Evolutionary conservation across 2,797 vertebrate genomes (phyloP).

Genomic region (Scyliorhinus canicula): DNA sequence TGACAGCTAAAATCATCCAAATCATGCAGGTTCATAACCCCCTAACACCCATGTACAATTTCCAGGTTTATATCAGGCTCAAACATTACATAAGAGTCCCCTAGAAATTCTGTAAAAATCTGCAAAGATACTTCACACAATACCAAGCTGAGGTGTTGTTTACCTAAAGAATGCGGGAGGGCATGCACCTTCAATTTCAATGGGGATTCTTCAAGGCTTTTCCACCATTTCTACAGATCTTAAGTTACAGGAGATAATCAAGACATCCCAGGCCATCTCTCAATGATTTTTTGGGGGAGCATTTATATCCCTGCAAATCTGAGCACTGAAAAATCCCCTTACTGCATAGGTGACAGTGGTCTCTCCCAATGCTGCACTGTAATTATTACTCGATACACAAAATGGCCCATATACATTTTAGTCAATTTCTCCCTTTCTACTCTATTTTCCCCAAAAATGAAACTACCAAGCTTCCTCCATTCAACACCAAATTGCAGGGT

Average conservation of each 20-base stretch:
- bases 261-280: too few species aligned
- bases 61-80: neutral
- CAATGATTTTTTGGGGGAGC: neutral
- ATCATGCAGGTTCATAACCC: neutral
- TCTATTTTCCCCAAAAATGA: neutral
- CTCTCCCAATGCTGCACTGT: too few species aligned
- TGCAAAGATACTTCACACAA: neutral
- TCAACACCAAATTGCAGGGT: neutral
- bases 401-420: neutral
- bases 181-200: neutral
- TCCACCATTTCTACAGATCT: neutral
- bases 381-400: neutral
- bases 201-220: neutral
- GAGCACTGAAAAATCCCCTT: neutral
- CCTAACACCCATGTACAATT: neutral
- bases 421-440: neutral
- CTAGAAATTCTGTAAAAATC: neutral
- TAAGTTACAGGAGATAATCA: neutral
- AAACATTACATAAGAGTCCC: neutral
- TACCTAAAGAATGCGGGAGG: neutral
- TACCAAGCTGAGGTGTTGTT: neutral
- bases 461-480: neutral
- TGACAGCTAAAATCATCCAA: neutral
- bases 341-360: neutral
- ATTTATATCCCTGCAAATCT: neutral